These are phyloP conservation scores for Siphamia tubifer DNA, from an alignment of 2,113 vertebrate genomes.

Conservation along the genomic window DNA sequence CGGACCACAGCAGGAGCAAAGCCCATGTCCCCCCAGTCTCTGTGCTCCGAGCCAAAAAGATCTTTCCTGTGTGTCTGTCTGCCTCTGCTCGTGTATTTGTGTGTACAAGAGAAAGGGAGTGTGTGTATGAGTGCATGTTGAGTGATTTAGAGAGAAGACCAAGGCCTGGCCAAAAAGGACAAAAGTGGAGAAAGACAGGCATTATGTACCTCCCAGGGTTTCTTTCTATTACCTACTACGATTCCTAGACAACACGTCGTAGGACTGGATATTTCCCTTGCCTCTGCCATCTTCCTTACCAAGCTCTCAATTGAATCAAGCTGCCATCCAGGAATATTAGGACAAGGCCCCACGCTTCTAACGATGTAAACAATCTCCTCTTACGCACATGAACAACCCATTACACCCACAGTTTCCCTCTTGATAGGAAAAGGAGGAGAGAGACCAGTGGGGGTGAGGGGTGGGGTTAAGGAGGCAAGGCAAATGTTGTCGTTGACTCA, in stretches of 20 bases:
- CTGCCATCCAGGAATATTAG: slow-evolving; percentile 53
- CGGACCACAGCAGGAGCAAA: slow-evolving; percentile 23
- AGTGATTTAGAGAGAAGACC: slow-evolving; percentile 43
- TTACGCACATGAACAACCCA: slow-evolving; percentile 59
- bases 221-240: slow-evolving; percentile 3
- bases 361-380: slow-evolving; percentile 59
- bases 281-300: slow-evolving; percentile 29
- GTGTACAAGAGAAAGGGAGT: not conserved
- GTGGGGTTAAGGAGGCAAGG: slow-evolving; percentile 24
- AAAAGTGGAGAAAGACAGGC: slow-evolving; percentile 38
- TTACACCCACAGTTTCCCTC: slow-evolving; percentile 58
- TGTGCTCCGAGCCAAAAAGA: slow-evolving; percentile 17
- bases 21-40: slow-evolving; percentile 3
- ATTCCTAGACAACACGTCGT: slow-evolving; percentile 30
- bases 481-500: slow-evolving; percentile 62
- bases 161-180: slow-evolving; percentile 25
- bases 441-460: not conserved
- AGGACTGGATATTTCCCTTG: slow-evolving; percentile 26
- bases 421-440: slow-evolving; percentile 27
- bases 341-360: slow-evolving; percentile 23
- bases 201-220: slow-evolving; percentile 1
- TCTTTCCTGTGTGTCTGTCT: slow-evolving; percentile 34
- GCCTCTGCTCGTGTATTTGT: slow-evolving; percentile 1
- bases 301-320: slow-evolving; percentile 40
- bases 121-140: slow-evolving; percentile 21